These are phyloP conservation scores for Eupithecia centaureata DNA, from an alignment of 2,888 invertebrate species.

Conservation along the genomic window DNA sequence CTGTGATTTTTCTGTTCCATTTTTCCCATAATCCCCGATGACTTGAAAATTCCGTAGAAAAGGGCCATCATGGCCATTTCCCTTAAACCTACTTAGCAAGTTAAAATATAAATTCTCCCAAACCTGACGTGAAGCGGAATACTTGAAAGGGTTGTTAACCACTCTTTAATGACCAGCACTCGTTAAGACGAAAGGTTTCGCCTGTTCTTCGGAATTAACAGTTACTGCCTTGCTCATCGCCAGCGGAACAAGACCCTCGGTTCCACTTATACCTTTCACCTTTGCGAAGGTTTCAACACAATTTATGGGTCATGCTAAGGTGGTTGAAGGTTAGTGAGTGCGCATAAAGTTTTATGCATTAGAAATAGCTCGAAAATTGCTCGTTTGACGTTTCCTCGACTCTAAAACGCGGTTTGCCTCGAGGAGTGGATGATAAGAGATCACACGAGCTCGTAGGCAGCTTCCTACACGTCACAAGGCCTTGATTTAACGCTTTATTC, in stretches of 20 bases:
- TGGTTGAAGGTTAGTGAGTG: constrained; percentile 61
- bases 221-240: constrained; percentile 59
- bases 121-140: constrained; percentile 39
- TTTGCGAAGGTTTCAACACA: constrained; percentile 18
- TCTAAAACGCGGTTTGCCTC: constrained; percentile 54
- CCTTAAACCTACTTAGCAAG: constrained; percentile 30
- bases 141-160: constrained; percentile 58
- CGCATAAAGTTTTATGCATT: constrained; percentile 78
- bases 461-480: constrained; percentile 1
- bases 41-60: background rate
- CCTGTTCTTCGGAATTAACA: constrained; percentile 77
- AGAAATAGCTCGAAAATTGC: constrained; percentile 75
- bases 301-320: constrained; percentile 45
- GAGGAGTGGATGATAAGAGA: constrained; percentile 37
- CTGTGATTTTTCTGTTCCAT: background rate
- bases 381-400: constrained; percentile 69
- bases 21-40: constrained; percentile 1
- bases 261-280: constrained; percentile 23
- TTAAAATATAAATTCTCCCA: constrained; percentile 39
- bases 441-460: constrained; percentile 14
- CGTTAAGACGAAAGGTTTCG: constrained; percentile 77
- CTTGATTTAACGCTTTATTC: background rate
- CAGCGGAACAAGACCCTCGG: constrained; percentile 49
- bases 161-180: constrained; percentile 72
- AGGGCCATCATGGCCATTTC: constrained; percentile 6